phyloP scores from a whole-genome alignment of 2,113 vertebrate species.

The Rattus norvegicus region GRCr8 NC_086025.1:13234001-13234500 shows the following conservation, averaged over 20 bases:
- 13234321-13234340: background rate
- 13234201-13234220: background rate
- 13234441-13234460: conserved; percentile 15
- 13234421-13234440: background rate
- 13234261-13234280: background rate
- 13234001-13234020: background rate
- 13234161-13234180: background rate
- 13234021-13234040: background rate
- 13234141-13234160: background rate
- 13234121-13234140: background rate
- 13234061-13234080: background rate
- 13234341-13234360: background rate
- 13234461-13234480: background rate
- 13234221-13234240: background rate
- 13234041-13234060: background rate
- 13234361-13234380: background rate
- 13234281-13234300: background rate
- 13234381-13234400: background rate
- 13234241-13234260: background rate
- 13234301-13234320: background rate
- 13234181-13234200: background rate
- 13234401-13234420: background rate
- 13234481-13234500: background rate
- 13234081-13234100: background rate
- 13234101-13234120: background rate